Percentiles rank a stretch among this genome's conserved stretches.
phyloP scores from a whole-genome alignment of 2,797 vertebrate genomes.

The Otolemur crassicaudatus region DNA sequence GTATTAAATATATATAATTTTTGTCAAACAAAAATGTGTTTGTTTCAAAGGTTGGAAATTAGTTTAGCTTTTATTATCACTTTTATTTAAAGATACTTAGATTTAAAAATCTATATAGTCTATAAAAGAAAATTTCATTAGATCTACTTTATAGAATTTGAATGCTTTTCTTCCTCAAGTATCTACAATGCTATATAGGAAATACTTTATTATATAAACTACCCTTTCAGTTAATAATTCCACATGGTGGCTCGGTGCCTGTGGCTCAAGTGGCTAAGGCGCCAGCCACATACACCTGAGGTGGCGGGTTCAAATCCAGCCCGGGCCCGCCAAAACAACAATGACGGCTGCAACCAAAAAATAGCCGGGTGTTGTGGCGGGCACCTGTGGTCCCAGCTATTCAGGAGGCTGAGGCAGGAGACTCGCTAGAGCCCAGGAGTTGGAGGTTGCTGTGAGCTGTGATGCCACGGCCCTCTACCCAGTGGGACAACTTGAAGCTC shows the following conservation, averaged over 20 bases:
- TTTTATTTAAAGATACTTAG: constrained; percentile 32
- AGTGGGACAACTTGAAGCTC: too few relatives aligned
- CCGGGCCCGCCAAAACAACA: too few relatives aligned
- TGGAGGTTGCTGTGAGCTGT: too few relatives aligned
- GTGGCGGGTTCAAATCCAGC: too few relatives aligned
- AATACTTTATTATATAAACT: background rate
- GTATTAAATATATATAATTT: background rate
- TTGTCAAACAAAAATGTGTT: background rate
- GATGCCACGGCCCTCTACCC: too few relatives aligned
- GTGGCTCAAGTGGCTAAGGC: too few relatives aligned
- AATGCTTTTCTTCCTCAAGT: constrained; percentile 16
- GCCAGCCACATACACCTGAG: too few relatives aligned
- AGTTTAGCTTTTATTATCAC: background rate
- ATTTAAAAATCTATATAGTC: background rate
- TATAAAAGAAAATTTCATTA: constrained; percentile 28
- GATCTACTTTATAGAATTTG: constrained; percentile 1
- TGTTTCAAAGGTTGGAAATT: constrained; percentile 47
- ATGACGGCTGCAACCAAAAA: too few relatives aligned
- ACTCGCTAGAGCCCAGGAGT: too few relatives aligned
- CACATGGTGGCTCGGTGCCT: background rate
- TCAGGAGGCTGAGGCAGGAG: too few relatives aligned
- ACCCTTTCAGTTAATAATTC: constrained; percentile 19
- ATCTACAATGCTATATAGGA: background rate
- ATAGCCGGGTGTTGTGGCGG: too few relatives aligned
- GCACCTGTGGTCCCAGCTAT: too few relatives aligned